Evolutionary conservation across 1,140 invertebrate genomes (phyloP), one percentile per base, ranked within the genome.

Genomic region (Aphis craccivora): DNA sequence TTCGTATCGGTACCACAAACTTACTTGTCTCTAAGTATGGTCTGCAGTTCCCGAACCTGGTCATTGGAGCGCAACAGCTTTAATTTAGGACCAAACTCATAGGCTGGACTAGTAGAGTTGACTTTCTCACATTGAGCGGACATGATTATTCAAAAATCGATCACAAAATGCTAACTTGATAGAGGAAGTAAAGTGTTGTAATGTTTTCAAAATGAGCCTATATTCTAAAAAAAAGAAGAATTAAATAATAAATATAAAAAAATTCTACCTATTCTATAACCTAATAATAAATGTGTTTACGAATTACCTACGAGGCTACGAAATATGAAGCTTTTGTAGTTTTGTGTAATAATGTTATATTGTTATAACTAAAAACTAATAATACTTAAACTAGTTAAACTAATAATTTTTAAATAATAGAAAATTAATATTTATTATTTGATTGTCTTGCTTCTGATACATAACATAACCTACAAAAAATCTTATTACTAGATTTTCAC

Each of bases 11-110:
- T 67, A 67, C 76, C 89, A 55, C 92, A 94, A 55, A 96, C 96
- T 96, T 96, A 99, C 98, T 97, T 99, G 95, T 99, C 98, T 45
- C 99, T 96, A 83, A 99, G 96, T 95, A 99, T 99, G 25, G 99
- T 99, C 95, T 99, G 98, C 48, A 99, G 96, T 95, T 99, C 99
- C 94, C 97, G 97, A 45, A 99, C 97, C 95, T 99, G 98, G 95
- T 98, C 97, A 94, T 98, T 99, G 0, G 96, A 96, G 1, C 97
- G 97, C 67, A 99, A 95, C 88, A 98, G 95, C 95, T 98, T 98
- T 23, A 99, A 96, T 95, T 97, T 98, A 60, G 96, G 96, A 0
- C 97, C 97, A 94, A 97, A 98, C 94, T 98, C 97, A 48, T 93
- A 94, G 37, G 90, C 43, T 55, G 81, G 81, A 83, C 91, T 84